Evolutionary conservation across 1,140 invertebrate species (phyloP), one percentile per base, ranked within the genome.

Genomic region (Pteromalus puparum): DNA sequence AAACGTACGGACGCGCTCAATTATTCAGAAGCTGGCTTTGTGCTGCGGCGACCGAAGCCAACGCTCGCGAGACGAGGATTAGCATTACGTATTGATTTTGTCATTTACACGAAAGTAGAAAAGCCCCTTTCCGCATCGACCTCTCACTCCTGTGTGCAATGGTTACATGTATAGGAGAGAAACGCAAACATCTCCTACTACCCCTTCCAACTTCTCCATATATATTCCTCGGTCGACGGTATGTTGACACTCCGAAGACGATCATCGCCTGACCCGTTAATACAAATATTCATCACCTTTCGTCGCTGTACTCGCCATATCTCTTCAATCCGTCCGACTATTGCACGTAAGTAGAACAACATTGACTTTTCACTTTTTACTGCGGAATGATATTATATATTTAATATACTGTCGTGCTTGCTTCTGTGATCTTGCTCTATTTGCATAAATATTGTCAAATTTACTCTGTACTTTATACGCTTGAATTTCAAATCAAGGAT

Each of bases 271-370:
- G 83, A 82, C 74, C 76, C 75, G 72, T 83, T 67, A 65, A 77
- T 53, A 79, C 77, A 86, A 86, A 86, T 75, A 72, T 87, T 85
- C 76, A n/a, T 73, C 84, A n/a, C 24, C 61, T 24, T 28, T 48
- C 26, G 21, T n/a, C 70, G 18, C 18, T 24, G 1, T 46, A 15
- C 4, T 48, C 4, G 18, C 6, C 21, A 38, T 2, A 21, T 78
- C 76, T 76, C 65, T 48, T 24, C 74, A 65, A 53, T 70, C 24
- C 30, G 15, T 83, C 18, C 42, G 30, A 42, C 18, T 87, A 84
- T 86, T 86, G 80, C 87, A 90, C 87, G 90, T 91, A 90, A 91
- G 90, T 91, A 91, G 84, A 88, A 82, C 78, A 67, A 86, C 72
- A 83, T 87, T 88, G 84, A 86, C 80, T 85, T 86, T 79, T 87